Evolutionary conservation across 2,113 vertebrate species (phyloP).

Genomic region (Pyxicephalus adspersus): DNA sequence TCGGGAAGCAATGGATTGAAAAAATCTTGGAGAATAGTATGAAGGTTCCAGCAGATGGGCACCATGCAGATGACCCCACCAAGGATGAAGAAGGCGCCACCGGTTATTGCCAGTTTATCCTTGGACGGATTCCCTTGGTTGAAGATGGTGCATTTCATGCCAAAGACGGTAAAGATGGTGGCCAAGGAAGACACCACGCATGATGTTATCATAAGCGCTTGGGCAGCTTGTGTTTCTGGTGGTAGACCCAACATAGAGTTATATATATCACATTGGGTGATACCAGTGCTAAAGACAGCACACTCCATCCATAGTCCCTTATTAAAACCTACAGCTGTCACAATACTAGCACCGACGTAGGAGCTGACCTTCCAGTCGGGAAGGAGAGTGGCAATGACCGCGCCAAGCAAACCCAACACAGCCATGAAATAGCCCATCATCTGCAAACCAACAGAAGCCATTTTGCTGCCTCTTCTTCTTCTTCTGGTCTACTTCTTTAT

Average conservation of each 20-base stretch:
- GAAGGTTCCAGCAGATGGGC: conserved; percentile 89
- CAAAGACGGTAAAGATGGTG: conserved; percentile 73
- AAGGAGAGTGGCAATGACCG: conserved; percentile 82
- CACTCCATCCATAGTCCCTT: conserved; percentile 98
- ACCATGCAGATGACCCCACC: conserved; percentile 88
- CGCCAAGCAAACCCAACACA: conserved; percentile 86
- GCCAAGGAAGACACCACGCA: conserved; percentile 81
- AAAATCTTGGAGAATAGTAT: conserved; percentile 89
- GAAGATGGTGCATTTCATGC: conserved; percentile 95
- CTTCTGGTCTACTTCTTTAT: background rate
- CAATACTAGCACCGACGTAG: conserved; percentile 90
- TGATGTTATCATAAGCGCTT: conserved; percentile 93
- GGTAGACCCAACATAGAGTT: conserved; percentile 89
- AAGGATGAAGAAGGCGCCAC: conserved; percentile 76
- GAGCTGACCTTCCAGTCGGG: conserved; percentile 89
- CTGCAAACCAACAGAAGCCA: conserved; percentile 86
- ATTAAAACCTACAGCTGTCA: conserved; percentile 86
- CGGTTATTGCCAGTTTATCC: conserved; percentile 78
- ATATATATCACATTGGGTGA: conserved; percentile 96
- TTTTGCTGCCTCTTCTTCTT: conserved; percentile 60
- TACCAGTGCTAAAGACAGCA: conserved; percentile 90
- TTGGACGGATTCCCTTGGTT: conserved; percentile 76
- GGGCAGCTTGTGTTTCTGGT: conserved; percentile 83
- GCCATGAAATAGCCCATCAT: conserved; percentile 87
- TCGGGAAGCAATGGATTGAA: conserved; percentile 78